phyloP scores from a whole-genome alignment of 2,888 invertebrate genomes.

The Oxycera nigricornis region DNA sequence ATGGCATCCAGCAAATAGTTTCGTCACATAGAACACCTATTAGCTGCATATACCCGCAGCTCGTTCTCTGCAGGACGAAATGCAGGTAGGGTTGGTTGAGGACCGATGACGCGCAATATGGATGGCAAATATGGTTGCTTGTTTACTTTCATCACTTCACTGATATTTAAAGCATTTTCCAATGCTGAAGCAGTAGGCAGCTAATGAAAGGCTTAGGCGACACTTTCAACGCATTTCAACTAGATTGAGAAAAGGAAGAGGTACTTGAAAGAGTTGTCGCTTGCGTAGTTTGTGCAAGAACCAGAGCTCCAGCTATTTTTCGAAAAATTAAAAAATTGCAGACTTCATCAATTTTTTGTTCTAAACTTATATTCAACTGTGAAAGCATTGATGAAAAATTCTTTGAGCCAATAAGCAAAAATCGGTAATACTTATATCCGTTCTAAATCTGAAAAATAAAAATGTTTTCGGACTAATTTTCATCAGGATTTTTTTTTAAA shows the following conservation, averaged over 20 bases:
- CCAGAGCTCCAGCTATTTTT: no score
- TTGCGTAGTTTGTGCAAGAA: no score
- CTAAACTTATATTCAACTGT: no score
- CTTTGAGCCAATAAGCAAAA: no score
- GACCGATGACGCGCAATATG: not conserved
- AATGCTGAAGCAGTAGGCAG: not conserved
- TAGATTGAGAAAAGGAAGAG: not conserved
- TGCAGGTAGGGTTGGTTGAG: not conserved
- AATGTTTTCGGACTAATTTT: no score
- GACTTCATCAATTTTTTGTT: no score
- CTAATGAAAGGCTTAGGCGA: constrained; percentile 32
- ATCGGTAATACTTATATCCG: no score
- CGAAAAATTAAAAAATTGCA: no score
- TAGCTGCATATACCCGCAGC: not conserved
- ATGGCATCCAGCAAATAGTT: constrained; percentile 32
- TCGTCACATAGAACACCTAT: constrained; percentile 16
- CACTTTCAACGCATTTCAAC: constrained; percentile 8
- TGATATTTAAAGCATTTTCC: constrained; percentile 2
- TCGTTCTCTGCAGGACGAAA: not conserved
- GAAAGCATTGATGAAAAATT: no score
- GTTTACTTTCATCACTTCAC: not conserved
- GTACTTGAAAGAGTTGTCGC: not conserved
- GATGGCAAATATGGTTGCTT: not conserved
- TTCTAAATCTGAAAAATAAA: no score
- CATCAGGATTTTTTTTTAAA: no score